Evolutionary conservation across 1,140 invertebrate species (phyloP).

Genomic region (Monochamus saltuarius): DNA sequence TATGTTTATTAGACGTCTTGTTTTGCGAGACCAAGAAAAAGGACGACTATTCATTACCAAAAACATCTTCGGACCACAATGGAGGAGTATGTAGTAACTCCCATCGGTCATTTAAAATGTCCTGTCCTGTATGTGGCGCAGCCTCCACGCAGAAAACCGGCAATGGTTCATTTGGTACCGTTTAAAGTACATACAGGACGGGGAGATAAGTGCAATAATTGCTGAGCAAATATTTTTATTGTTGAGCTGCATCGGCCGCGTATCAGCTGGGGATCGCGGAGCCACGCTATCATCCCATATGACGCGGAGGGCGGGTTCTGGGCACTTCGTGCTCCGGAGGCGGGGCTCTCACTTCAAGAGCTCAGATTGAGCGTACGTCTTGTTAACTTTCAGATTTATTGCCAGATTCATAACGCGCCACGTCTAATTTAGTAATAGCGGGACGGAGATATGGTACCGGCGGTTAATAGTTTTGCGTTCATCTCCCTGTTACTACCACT

Average conservation of each 20-base stretch:
- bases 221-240: slow-evolving; percentile 48
- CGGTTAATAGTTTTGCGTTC: too few species aligned
- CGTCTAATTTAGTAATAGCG: slow-evolving; percentile 29
- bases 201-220: slow-evolving; percentile 40
- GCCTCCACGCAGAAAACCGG: not conserved
- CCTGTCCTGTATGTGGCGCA: too few species aligned
- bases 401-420: slow-evolving; percentile 31
- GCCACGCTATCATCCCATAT: slow-evolving; percentile 42
- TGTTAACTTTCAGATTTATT: slow-evolving; percentile 51
- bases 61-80: too few species aligned
- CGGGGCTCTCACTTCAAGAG: slow-evolving; percentile 47
- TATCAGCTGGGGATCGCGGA: slow-evolving; percentile 21
- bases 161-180: slow-evolving; percentile 19
- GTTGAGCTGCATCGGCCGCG: slow-evolving; percentile 32
- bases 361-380: slow-evolving; percentile 44
- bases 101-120: too few species aligned
- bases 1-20: too few species aligned
- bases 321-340: slow-evolving; percentile 40
- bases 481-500: too few species aligned
- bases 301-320: slow-evolving; percentile 36
- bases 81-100: too few species aligned
- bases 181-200: slow-evolving; percentile 25
- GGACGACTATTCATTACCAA: too few species aligned
- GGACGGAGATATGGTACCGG: too few species aligned
- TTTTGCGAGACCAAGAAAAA: too few species aligned